Percentiles rank a stretch among this genome's conserved stretches.
phyloP scores from a whole-genome alignment of 2,113 vertebrate genomes.

The Suncus etruscus region DNA sequence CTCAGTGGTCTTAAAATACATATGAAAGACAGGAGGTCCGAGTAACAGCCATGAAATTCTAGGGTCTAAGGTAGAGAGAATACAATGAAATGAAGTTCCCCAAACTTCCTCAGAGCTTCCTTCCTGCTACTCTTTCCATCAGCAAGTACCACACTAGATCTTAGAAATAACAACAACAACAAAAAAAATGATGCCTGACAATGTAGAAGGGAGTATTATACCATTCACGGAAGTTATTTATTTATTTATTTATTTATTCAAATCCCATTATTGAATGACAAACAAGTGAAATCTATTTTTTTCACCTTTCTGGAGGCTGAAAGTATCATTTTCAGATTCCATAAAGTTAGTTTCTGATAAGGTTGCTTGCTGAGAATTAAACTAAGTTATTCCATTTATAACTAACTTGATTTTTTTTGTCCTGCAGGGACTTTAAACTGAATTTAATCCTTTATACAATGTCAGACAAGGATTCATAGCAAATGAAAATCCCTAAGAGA shows the following conservation, averaged over 20 bases:
- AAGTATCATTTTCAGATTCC: neutral
- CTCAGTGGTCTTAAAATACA: neutral
- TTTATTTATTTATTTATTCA: no score
- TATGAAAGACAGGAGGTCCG: neutral
- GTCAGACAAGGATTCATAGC: neutral
- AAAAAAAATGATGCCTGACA: neutral
- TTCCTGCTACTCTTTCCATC: accelerated
- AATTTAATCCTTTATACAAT: neutral
- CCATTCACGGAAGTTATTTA: no score
- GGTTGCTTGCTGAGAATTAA: neutral
- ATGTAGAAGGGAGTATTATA: neutral
- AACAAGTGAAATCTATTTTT: neutral
- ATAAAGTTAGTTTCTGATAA: neutral
- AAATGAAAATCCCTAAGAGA: neutral
- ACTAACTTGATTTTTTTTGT: neutral
- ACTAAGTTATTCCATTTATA: neutral
- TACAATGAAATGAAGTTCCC: neutral
- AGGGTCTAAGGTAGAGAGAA: neutral
- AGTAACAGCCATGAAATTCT: neutral
- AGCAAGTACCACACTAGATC: neutral
- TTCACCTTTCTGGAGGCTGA: neutral
- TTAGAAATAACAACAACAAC: neutral
- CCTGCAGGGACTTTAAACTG: neutral
- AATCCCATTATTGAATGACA: no score
- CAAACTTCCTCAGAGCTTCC: neutral